Conservation (phyloP, 2,888 invertebrate genomes). For the Podabrus alpinus region DNA sequence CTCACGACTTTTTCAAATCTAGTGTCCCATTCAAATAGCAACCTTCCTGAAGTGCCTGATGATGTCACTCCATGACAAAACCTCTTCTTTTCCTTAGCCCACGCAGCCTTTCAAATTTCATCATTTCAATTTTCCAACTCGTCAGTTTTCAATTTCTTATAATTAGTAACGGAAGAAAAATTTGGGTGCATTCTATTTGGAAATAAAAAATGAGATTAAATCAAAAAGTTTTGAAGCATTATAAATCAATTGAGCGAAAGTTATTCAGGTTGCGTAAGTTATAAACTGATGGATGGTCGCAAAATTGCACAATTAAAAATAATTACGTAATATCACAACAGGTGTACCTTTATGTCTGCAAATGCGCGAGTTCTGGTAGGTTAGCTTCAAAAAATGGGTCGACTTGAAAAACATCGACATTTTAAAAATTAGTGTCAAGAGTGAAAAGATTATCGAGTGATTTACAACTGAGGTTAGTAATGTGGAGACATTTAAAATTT, state of each 20-base stretch:
- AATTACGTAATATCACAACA: conserved; percentile 18
- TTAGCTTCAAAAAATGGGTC: conserved; percentile 14
- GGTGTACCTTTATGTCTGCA: conserved; percentile 9
- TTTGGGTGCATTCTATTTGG: not conserved
- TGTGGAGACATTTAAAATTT: not conserved
- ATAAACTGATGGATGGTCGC: conserved; percentile 2
- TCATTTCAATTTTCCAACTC: not conserved
- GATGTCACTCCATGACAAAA: not conserved
- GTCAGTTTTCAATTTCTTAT: not conserved
- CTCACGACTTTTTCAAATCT: not conserved
- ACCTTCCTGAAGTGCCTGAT: not conserved
- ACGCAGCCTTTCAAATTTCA: not conserved
- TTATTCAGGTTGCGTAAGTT: not conserved
- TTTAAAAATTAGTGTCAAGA: not conserved
- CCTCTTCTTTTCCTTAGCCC: not conserved
- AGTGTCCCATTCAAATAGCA: not conserved
- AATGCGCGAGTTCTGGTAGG: conserved; percentile 15
- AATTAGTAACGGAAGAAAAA: not conserved
- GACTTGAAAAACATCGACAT: not conserved
- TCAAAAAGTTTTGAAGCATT: not conserved
- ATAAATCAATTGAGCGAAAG: not conserved
- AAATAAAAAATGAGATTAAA: not conserved
- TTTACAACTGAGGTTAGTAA: not conserved
- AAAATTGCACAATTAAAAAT: conserved; percentile 15
- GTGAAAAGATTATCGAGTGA: not conserved